These are phyloP conservation scores for Bovichtus diacanthus DNA, from an alignment of 2,797 vertebrate species.

Conservation along the genomic window DNA sequence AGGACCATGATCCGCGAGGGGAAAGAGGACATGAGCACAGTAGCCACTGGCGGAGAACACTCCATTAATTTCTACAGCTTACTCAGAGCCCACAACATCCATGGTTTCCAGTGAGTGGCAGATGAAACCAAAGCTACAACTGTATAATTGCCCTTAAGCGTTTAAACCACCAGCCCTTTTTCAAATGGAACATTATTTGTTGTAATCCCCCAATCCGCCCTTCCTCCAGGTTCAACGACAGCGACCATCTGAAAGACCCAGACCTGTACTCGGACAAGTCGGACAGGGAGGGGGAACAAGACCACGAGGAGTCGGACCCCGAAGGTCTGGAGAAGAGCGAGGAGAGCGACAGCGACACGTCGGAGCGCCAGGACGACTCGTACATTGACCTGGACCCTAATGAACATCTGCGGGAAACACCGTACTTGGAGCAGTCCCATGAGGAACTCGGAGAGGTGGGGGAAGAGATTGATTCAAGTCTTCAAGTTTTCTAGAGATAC, in stretches of 20 bases:
- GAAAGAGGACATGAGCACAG: conserved; percentile 90
- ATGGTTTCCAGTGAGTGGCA: conserved; percentile 91
- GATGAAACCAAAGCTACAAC: neutral
- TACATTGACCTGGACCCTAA: conserved; percentile 91
- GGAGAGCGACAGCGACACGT: conserved; percentile 97
- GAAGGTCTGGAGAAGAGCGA: conserved; percentile 95
- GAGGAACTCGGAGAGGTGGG: conserved; percentile 97
- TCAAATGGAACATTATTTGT: neutral
- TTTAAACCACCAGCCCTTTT: neutral
- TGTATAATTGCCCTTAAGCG: neutral
- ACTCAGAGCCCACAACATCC: conserved; percentile 94
- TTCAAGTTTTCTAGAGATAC: too few relatives aligned
- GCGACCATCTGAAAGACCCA: conserved; percentile 95
- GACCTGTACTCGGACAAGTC: conserved; percentile 98
- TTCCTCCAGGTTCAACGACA: conserved; percentile 91
- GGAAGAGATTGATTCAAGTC: neutral
- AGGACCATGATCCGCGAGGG: conserved; percentile 98
- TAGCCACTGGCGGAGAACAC: conserved; percentile 84
- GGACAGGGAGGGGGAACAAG: conserved; percentile 95
- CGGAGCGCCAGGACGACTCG: conserved; percentile 95
- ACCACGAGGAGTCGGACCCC: conserved; percentile 95
- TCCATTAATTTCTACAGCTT: conserved; percentile 95
- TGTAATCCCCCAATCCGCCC: rapidly evolving
- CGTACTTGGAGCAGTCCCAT: conserved; percentile 91
- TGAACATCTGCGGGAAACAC: conserved; percentile 91